Evolutionary conservation across 2,888 invertebrate species (phyloP).

Genomic region (Zaprionus bogoriensis): DNA sequence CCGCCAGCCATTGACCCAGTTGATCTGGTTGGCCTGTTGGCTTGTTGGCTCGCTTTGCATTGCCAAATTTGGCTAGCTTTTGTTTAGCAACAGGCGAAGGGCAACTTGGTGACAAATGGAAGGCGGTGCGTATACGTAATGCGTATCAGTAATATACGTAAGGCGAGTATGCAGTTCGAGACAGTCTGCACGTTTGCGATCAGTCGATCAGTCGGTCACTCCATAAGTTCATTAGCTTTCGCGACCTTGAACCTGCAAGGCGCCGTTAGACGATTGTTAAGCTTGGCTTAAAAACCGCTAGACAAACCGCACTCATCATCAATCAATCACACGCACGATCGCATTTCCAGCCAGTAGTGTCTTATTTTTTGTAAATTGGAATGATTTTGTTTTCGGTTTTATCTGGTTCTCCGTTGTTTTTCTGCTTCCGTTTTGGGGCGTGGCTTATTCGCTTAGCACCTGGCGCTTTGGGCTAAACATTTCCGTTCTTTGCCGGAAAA

Average conservation of each 20-base stretch:
- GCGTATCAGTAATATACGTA: too few species aligned
- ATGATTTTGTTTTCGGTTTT: conserved; percentile 13
- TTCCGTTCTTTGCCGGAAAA: conserved; percentile 52
- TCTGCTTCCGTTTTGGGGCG: conserved; percentile 17
- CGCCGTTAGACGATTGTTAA: conserved; percentile 33
- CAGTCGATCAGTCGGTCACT: background rate
- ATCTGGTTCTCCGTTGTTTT: background rate
- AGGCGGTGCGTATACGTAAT: conserved; percentile 5
- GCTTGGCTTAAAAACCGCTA: conserved; percentile 27
- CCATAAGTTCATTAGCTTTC: conserved; percentile 6
- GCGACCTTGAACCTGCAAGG: conserved; percentile 34
- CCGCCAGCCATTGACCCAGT: conserved; percentile 69
- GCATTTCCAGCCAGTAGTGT: conserved; percentile 22
- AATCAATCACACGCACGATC: conserved; percentile 13
- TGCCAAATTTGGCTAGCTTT: conserved; percentile 39
- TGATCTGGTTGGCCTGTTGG: conserved; percentile 24
- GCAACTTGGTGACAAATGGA: conserved; percentile 38
- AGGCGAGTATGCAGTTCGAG: too few species aligned
- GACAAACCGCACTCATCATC: background rate
- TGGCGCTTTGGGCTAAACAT: conserved; percentile 4
- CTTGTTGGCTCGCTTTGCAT: conserved; percentile 35
- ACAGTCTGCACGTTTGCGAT: too few species aligned
- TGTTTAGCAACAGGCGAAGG: conserved; percentile 33
- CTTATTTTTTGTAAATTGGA: conserved; percentile 5
- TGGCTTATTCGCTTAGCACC: conserved; percentile 47